Evolutionary conservation across 2,797 vertebrate species (phyloP).

Genomic region (Otolemur crassicaudatus): DNA sequence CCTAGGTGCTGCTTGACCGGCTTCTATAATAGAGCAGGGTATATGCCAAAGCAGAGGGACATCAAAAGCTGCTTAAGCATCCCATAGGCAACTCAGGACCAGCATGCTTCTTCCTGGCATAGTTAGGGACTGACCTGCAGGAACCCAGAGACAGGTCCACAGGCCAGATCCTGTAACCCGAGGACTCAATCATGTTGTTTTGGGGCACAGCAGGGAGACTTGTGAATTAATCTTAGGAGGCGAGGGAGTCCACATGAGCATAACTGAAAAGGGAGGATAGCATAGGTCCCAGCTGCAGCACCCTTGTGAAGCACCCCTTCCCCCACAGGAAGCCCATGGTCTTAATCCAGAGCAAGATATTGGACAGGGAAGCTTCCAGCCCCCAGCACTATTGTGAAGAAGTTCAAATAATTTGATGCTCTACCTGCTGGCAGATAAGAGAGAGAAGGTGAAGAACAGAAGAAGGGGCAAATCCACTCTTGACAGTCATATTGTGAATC

Average conservation of each 20-base stretch:
- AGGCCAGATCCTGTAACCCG: background rate
- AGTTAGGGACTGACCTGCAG: background rate
- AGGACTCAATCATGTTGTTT: background rate
- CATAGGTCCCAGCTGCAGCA: background rate
- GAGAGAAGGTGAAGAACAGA: too few species aligned
- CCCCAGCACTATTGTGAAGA: too few species aligned
- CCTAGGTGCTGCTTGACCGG: background rate
- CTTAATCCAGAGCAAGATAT: too few species aligned
- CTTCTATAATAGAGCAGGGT: background rate
- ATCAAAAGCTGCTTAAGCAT: background rate
- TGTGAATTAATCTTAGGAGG: background rate
- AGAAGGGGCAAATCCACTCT: too few species aligned
- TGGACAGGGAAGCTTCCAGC: too few species aligned
- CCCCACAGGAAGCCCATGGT: too few species aligned
- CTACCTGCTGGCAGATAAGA: too few species aligned
- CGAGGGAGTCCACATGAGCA: background rate
- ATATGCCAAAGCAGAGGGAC: background rate
- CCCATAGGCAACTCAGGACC: background rate
- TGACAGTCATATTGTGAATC: too few species aligned
- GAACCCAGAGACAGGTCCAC: background rate
- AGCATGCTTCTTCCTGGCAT: too few species aligned
- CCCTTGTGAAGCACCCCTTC: too few species aligned
- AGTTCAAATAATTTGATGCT: too few species aligned
- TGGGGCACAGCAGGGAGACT: background rate
- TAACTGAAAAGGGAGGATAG: background rate